Evolutionary conservation across 1,140 invertebrate genomes (phyloP).

Genomic region (Drosophila rhopaloa): DNA sequence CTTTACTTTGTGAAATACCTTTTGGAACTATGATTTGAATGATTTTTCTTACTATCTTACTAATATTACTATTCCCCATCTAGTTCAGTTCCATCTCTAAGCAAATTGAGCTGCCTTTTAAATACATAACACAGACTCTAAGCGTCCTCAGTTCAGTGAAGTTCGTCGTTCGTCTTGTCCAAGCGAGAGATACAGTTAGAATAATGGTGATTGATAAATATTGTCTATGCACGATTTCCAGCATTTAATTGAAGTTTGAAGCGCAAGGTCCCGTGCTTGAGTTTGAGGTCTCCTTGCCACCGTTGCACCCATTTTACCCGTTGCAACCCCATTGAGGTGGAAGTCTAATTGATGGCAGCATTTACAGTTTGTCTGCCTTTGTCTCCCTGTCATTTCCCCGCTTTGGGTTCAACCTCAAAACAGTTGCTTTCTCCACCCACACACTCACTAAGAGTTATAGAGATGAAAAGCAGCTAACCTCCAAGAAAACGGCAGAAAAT

Average conservation of each 20-base stretch:
- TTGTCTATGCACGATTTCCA: conserved; percentile 76
- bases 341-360: conserved; percentile 68
- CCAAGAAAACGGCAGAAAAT: conserved; percentile 17
- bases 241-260: conserved; percentile 78
- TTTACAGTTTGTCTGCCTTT: conserved; percentile 44
- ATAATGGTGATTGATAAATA: conserved; percentile 83
- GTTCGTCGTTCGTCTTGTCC: conserved; percentile 23
- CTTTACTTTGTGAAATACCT: too few relatives aligned
- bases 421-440: conserved; percentile 69
- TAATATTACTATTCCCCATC: too few relatives aligned
- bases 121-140: conserved; percentile 32
- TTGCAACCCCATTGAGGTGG: conserved; percentile 37
- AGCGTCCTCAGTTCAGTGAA: conserved; percentile 14
- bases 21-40: too few relatives aligned
- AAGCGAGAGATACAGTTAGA: conserved; percentile 65
- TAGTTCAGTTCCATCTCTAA: conserved; percentile 12
- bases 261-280: conserved; percentile 54
- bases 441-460: conserved; percentile 6
- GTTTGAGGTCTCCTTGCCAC: conserved; percentile 1
- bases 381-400: conserved; percentile 18
- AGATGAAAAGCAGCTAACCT: conserved; percentile 4
- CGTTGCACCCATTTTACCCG: conserved; percentile 13
- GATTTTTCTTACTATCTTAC: too few relatives aligned
- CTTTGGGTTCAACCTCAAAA: conserved; percentile 11
- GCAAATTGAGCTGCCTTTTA: conserved; percentile 30